Evolutionary conservation across 2,113 vertebrate genomes (phyloP), one percentile per base, ranked within the genome.

Genomic region (Carollia perspicillata): DNA sequence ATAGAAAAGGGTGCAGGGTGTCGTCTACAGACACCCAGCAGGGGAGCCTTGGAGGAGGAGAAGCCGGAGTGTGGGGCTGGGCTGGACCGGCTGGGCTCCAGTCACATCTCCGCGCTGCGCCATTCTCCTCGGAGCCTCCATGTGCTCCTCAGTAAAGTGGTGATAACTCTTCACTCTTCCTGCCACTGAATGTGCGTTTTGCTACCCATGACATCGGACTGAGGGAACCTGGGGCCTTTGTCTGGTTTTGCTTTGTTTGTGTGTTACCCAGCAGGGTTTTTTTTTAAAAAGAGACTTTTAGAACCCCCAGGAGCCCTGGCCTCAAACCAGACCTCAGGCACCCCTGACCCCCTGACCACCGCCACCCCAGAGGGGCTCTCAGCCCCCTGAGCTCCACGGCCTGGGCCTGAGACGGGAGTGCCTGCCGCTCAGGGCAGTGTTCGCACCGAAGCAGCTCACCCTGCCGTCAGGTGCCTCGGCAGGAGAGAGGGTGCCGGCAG

Each of bases 1-100:
- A 53, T 28, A 75, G 20, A 22, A 33, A 66, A 53, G 6, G 4
- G 10, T 22, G 6, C 4, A 20, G 9, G 44, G 22, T 18, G 69
- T 89, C 23, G 69, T 89, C 74, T 8, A 0, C 0, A 2, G 49
- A 71, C 10, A 40, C 63, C 37, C 6, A 33, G 14, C 3, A 0
- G 9, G 42, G 49, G 33, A 42, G 3, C 2, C 53, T 26, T 35
- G 0, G 5, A 11, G 35, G 35, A 35, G 49, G 20, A 58, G 37
- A 33, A 37, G 12, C 10, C 3, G 5, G 35, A 8, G 23, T 0
- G 3, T n/a, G 66, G 23, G 26, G 2, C 78, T 5, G 1, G 13
- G 9, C 33, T 1, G 5, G 2, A 18, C 37, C 13, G 10, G 11
- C 23, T 10, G 58, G 58, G 18, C 26, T 9, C 17, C 49, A 51